These are phyloP conservation scores for Ceratitis capitata DNA, from an alignment of 1,140 invertebrate species.

Conservation along the genomic window DNA sequence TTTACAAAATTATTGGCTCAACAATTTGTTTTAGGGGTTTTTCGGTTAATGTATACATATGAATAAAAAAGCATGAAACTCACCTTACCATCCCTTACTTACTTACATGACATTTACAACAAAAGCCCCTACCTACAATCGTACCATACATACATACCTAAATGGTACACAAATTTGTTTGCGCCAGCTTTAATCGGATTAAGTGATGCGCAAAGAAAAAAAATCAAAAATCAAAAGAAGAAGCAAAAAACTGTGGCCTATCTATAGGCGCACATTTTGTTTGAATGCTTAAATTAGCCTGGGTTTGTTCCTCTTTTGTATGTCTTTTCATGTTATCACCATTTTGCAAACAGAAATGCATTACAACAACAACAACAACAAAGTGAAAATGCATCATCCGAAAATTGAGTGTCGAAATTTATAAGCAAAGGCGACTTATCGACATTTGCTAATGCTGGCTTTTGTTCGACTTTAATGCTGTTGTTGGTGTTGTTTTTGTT, in stretches of 20 bases:
- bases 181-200: conserved; percentile 9
- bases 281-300: not conserved
- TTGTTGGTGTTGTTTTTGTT: not conserved
- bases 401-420: not conserved
- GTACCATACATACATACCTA: not conserved
- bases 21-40: too few relatives aligned
- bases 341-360: not conserved
- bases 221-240: not conserved
- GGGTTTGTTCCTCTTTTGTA: not conserved
- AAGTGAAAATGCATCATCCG: not conserved
- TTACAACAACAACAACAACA: not conserved
- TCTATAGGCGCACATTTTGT: too few relatives aligned
- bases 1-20: too few relatives aligned
- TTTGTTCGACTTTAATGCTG: not conserved
- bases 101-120: too few relatives aligned
- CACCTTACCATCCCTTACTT: too few relatives aligned
- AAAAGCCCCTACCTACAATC: too few relatives aligned
- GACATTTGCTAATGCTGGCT: not conserved
- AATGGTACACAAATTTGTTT: not conserved
- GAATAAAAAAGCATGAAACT: too few relatives aligned
- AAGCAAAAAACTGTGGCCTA: not conserved
- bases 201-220: not conserved
- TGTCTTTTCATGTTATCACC: not conserved
- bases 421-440: conserved; percentile 26
- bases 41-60: too few relatives aligned